These are phyloP conservation scores for Gavia stellata DNA, from an alignment of 2,113 vertebrate genomes.

Conservation along the genomic window DNA sequence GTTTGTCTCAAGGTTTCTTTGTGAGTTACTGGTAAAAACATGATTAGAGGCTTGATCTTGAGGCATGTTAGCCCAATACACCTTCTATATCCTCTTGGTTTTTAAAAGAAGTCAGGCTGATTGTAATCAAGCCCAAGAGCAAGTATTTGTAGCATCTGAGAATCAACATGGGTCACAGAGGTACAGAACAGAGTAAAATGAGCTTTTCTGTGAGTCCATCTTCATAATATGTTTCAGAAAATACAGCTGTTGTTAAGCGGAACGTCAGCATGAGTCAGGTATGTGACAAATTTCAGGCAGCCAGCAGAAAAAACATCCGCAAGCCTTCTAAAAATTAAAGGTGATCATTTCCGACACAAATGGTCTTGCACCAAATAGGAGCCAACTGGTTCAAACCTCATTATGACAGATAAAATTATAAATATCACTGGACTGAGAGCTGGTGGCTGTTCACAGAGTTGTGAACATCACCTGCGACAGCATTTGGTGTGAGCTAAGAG, in stretches of 20 bases:
- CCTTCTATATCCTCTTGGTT: neutral
- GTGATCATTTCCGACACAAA: neutral
- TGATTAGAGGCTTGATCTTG: neutral
- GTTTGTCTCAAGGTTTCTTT: neutral
- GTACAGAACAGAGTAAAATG: neutral
- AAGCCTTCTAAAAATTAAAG: neutral
- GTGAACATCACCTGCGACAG: neutral
- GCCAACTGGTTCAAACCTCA: neutral
- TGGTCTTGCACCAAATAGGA: neutral
- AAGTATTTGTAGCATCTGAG: neutral
- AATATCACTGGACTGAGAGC: neutral
- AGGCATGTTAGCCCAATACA: neutral
- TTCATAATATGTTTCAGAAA: neutral
- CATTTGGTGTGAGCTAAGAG: neutral
- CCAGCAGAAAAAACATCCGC: neutral
- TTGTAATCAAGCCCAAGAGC: neutral
- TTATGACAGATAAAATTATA: slow-evolving; percentile 17
- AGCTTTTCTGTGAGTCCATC: neutral
- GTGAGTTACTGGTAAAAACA: neutral
- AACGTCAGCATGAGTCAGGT: neutral
- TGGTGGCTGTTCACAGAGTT: neutral
- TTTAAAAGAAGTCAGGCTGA: neutral
- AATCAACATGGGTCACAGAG: neutral
- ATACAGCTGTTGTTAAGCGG: neutral
- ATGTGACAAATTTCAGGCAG: neutral